Evolutionary conservation across 2,797 vertebrate species (phyloP), one percentile per base, ranked within the genome.

Genomic region (Neomorphus geoffroyi): DNA sequence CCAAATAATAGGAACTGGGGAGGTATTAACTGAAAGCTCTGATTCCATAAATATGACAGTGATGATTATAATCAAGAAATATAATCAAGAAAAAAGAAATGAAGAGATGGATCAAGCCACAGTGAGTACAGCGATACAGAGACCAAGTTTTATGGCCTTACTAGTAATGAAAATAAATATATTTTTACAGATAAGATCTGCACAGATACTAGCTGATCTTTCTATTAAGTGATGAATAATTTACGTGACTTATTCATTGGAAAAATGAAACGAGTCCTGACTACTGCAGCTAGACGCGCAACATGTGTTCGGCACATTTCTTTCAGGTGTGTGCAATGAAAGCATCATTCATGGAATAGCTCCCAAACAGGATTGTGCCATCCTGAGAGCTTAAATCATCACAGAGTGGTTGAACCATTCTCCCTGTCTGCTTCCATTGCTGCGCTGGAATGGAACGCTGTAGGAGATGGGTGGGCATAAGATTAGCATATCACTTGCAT

Each of bases 311-410:
- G 27, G n/a, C 66, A 81, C 62, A 39, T 43, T n/a, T 88, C 26
- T 72, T 92, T 93, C 66, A 92, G 39, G 84, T 70, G 18, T 72
- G 48, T 48, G 51, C 39, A 66, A 7, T 81, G 80, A 51, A 83
- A 86, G 37, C 33, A 71, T 77, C 53, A 19, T 70, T 86, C n/a
- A 48, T 61, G 72, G 37, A 84, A n/a, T 61, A 48, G 12, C 33
- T 60, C 54, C 81, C 62, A 69, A 84, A 70, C 50, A 78, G 70
- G 45, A 80, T 28, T 73, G 30, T 51, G 28, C 28, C 64, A 5
- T 78, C 35, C 37, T 80, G 86, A 84, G 54, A 64, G 11, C 54
- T 93, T 86, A 80, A 80, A 65, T 86, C 35, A n/a, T 88, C 30
- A 35, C 39, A 39, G 33, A 66, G 48, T 50, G 57, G 54, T 18